Evolutionary conservation across 1,140 invertebrate genomes (phyloP).

Genomic region (Drosophila tropicalis): DNA sequence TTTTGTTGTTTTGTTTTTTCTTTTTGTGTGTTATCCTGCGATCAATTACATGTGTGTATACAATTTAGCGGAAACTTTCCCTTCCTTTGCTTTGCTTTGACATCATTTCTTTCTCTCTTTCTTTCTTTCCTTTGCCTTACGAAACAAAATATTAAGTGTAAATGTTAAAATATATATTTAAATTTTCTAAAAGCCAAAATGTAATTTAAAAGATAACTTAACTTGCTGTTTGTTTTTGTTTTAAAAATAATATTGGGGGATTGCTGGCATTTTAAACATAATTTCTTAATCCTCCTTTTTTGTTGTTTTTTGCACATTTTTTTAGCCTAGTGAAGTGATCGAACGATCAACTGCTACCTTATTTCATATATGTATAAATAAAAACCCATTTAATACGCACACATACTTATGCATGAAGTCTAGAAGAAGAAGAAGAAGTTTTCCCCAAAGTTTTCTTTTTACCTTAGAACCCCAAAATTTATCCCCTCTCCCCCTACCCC

Average conservation of each 20-base stretch:
- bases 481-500: background rate
- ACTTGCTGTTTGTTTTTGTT: background rate
- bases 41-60: background rate
- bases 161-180: background rate
- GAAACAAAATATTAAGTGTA: background rate
- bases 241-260: constrained; percentile 2
- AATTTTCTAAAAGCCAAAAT: constrained; percentile 14
- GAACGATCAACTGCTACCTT: background rate
- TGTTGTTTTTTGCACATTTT: background rate
- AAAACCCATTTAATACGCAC: background rate
- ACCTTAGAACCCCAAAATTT: background rate
- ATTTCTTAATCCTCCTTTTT: too few species aligned
- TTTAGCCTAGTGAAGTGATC: background rate
- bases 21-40: background rate
- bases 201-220: constrained; percentile 9
- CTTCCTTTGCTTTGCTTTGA: too few species aligned
- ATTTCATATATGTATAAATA: background rate
- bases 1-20: constrained; percentile 8
- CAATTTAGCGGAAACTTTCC: background rate
- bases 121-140: background rate
- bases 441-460: background rate
- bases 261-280: background rate
- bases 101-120: too few species aligned
- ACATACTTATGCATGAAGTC: background rate
- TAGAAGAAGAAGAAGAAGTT: constrained; percentile 1